These are phyloP conservation scores for Epizoanthus rinbou DNA, from an alignment of 92 coral and sea anemone genomes.

Conservation along the genomic window DNA sequence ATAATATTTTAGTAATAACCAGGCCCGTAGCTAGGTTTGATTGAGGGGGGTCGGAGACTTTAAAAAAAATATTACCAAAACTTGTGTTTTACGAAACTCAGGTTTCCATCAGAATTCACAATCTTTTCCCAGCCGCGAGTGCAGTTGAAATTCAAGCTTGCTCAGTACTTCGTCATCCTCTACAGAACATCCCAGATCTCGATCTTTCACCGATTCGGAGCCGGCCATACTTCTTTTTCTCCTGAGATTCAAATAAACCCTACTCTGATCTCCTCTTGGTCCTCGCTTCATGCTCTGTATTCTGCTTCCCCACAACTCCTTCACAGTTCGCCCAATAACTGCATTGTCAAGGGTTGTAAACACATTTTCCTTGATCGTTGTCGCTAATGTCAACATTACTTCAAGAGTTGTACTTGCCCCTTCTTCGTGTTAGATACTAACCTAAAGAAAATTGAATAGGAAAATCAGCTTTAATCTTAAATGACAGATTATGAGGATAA, in stretches of 20 bases:
- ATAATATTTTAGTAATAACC: no score
- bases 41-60: no score
- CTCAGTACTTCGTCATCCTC: no score
- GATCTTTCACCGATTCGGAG: neutral
- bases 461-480: neutral
- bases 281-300: slow-evolving; percentile 3
- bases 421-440: slow-evolving; percentile 9
- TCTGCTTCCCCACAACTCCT: slow-evolving; percentile 14
- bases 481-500: neutral
- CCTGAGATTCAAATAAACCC: neutral
- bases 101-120: no score
- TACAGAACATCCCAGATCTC: no score
- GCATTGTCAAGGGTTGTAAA: neutral
- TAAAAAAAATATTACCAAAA: no score
- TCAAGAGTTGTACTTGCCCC: neutral
- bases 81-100: no score
- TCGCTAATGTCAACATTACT: neutral
- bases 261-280: neutral
- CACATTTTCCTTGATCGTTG: slow-evolving; percentile 21
- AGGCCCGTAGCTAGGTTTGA: no score
- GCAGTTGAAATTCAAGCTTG: no score
- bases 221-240: neutral
- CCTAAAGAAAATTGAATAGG: neutral
- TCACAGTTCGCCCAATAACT: neutral
- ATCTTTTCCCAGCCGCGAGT: no score